Base-by-base conservation (phyloP, 2,888 invertebrate genomes). In the Ectemnius lituratus region DNA sequence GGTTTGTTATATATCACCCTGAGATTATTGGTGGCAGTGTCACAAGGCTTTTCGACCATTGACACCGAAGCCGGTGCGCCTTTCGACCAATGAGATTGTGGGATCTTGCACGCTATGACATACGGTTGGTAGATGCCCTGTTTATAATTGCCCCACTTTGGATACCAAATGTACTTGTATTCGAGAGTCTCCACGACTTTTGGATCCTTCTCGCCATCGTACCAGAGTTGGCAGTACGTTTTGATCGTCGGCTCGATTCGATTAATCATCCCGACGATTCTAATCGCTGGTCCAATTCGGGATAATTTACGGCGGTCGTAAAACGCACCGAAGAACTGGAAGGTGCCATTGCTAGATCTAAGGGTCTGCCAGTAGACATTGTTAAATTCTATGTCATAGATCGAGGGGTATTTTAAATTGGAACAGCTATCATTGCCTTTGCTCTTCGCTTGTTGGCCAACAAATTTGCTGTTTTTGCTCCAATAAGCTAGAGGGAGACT, bases 151-250 rank as follows among this genome's bases (percentile, higher is more conserved):
- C 97, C 97, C 98, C 97, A 98, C 91, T 97, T 97, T 85, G 95
- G 95, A 90, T 97, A 96, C 98, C 98, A 98, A 84, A 97, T 96
- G 90, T 97, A 97, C 90, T 97, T 97, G 92, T 97, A 97, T 91
- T 97, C 97, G 83, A 96, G 94, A 20, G 95, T 95, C 88, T 96
- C 95, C 16, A 96, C 94, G 28, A 96, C 93, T 37, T 95, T 95
- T 0, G 97, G 97, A 85, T 96, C 96, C 81, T 94, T 95, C 84
- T 95, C 95, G 47, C 95, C 95, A 84, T 96, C 96, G 91, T 96
- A 97, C 97, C 97, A 97, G 83, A 97, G 94, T 90, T 96, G 97
- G 90, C 97, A 97, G 91, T 94, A 96, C 6, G 96, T 97, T 84
- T 94, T 94, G 27, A 96, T 94, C 68, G 94, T 94, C 0, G 97